A percentile compares a stretch with the other conserved stretches of the same genome.
Conservation (phyloP, 2,113 vertebrate species). For the Myotis lucifugus region DNA sequence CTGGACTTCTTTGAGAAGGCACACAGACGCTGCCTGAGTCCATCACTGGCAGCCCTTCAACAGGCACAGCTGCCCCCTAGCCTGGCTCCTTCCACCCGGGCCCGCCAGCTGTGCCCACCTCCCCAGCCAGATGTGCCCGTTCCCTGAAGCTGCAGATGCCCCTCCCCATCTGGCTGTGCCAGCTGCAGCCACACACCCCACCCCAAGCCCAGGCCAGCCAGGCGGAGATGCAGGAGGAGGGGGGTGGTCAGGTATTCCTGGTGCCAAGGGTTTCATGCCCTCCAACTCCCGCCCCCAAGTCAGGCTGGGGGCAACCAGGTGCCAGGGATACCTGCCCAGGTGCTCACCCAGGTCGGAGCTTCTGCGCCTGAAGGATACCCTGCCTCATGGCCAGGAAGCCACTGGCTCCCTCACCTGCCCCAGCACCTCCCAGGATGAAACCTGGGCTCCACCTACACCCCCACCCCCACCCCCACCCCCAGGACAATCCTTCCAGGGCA, state of each 20-base stretch:
- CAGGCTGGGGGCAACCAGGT: not conserved
- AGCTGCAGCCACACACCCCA: not conserved
- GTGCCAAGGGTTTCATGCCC: not conserved
- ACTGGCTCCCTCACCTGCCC: not conserved
- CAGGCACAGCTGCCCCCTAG: not conserved
- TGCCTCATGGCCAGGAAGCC: not conserved
- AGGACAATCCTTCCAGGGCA: not conserved
- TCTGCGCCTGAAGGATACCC: not conserved
- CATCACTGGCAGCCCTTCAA: not conserved
- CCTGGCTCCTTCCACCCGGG: not conserved
- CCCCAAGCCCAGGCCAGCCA: not conserved
- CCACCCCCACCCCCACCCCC: too few relatives aligned
- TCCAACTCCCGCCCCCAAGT: not conserved
- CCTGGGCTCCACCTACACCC: not conserved
- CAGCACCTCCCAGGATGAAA: not conserved
- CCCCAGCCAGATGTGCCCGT: conserved; percentile 11
- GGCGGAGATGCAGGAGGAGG: not conserved
- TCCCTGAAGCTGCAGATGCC: not conserved
- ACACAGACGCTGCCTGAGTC: not conserved
- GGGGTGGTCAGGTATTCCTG: not conserved
- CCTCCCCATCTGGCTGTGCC: not conserved
- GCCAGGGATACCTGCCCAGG: not conserved
- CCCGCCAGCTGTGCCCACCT: conserved; percentile 45
- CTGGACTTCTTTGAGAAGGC: not conserved
- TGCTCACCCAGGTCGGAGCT: not conserved